These are phyloP conservation scores for Melanophora roralis DNA, from an alignment of 2,888 invertebrate genomes.

Conservation along the genomic window DNA sequence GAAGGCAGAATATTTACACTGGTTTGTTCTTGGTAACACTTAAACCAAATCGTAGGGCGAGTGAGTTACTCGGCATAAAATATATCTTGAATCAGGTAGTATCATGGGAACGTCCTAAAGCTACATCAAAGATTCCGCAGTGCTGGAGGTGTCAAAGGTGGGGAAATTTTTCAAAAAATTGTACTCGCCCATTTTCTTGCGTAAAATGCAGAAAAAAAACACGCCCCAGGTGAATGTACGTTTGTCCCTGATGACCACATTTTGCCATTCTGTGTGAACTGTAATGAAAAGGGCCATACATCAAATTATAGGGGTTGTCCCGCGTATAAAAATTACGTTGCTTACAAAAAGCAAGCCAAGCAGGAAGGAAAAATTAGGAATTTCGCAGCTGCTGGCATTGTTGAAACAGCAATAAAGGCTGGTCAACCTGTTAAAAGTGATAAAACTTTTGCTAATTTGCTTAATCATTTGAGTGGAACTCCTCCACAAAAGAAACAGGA, in stretches of 20 bases:
- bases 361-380: neutral
- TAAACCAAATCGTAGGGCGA: neutral
- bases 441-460: neutral
- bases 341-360: too few relatives aligned
- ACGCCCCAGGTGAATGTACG: neutral
- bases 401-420: neutral
- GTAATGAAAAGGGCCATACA: neutral
- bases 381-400: neutral
- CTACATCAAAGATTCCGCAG: neutral
- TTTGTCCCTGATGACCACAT: neutral
- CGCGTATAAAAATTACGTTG: neutral
- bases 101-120: neutral
- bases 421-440: too few relatives aligned
- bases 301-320: neutral
- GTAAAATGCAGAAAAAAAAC: neutral
- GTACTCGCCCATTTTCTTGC: slow-evolving; percentile 2
- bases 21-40: neutral
- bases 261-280: neutral
- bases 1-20: neutral
- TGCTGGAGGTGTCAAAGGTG: slow-evolving; percentile 2
- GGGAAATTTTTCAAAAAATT: slow-evolving; percentile 2
- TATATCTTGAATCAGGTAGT: neutral
- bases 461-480: neutral
- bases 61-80: neutral
- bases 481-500: neutral